Evolutionary conservation across 2,888 invertebrate genomes (phyloP).

Genomic region (Eupithecia exiguata): DNA sequence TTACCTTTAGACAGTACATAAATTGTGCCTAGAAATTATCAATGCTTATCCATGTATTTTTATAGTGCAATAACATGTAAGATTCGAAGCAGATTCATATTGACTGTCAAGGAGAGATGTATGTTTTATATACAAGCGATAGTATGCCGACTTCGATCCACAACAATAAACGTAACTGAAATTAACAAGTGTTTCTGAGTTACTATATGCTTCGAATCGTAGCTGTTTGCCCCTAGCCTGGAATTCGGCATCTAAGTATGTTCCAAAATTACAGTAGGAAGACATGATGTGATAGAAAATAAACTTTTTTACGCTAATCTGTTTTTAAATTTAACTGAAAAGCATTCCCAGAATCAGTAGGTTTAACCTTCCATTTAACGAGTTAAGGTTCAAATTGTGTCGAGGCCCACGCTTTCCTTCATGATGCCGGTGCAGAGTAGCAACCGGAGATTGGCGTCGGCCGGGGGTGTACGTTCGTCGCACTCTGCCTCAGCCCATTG

Average conservation of each 20-base stretch:
- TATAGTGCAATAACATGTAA: constrained; percentile 75
- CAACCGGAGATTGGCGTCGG: constrained; percentile 60
- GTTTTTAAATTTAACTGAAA: constrained; percentile 44
- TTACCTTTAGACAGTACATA: constrained; percentile 77
- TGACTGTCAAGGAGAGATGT: neutral
- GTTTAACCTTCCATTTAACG: constrained; percentile 38
- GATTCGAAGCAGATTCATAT: constrained; percentile 67
- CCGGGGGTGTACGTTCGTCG: constrained; percentile 70
- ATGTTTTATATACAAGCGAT: constrained; percentile 39
- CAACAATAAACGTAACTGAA: neutral
- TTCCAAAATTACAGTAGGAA: constrained; percentile 79
- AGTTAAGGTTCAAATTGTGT: constrained; percentile 52
- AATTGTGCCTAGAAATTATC: constrained; percentile 78
- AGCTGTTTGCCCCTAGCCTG: constrained; percentile 71
- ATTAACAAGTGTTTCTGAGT: constrained; percentile 32
- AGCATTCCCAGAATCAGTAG: neutral
- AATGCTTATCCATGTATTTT: constrained; percentile 80
- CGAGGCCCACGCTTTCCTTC: constrained; percentile 75
- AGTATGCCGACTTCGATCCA: neutral
- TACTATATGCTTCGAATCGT: constrained; percentile 71
- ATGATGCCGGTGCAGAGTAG: constrained; percentile 53
- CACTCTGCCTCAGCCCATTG: constrained; percentile 69
- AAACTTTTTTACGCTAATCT: constrained; percentile 80
- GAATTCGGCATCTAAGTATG: constrained; percentile 72
- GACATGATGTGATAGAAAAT: constrained; percentile 82